Conservation (phyloP, 2,888 invertebrate genomes). For the Apotomis betuletana region DNA sequence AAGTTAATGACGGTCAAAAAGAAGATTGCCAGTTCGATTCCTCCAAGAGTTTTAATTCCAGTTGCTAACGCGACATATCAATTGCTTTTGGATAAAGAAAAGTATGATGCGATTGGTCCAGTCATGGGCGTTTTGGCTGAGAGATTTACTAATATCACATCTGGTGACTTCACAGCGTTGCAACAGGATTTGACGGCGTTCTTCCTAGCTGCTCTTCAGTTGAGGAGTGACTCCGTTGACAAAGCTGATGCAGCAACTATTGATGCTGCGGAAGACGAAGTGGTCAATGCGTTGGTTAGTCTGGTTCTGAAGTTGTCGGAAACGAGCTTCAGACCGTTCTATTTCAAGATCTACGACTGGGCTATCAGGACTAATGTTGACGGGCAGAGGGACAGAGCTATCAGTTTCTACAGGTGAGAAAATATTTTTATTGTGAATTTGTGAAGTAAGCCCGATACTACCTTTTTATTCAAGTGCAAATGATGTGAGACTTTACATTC, state of each 20-base stretch:
- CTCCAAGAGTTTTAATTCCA: conserved; percentile 90
- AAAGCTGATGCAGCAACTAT: conserved; percentile 69
- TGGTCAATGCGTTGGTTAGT: conserved; percentile 90
- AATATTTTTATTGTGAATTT: not conserved
- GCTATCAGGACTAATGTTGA: conserved; percentile 86
- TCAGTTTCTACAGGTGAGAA: conserved; percentile 91
- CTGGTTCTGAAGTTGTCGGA: conserved; percentile 95
- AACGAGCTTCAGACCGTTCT: conserved; percentile 93
- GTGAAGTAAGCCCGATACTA: too few relatives aligned
- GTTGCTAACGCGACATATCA: conserved; percentile 87
- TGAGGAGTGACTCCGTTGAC: conserved; percentile 83
- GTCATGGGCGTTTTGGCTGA: conserved; percentile 91
- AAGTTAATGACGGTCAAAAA: conserved; percentile 85
- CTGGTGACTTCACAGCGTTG: conserved; percentile 85
- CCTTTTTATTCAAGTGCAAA: too few relatives aligned
- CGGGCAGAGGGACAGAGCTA: conserved; percentile 85
- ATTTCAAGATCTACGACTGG: conserved; percentile 94
- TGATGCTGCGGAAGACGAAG: conserved; percentile 87
- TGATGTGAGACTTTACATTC: too few relatives aligned
- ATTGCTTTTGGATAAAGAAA: conserved; percentile 82
- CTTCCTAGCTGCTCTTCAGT: conserved; percentile 88
- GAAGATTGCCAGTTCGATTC: conserved; percentile 87
- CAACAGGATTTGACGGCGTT: conserved; percentile 88
- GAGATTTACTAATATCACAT: conserved; percentile 85
- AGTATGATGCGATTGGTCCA: conserved; percentile 85